Conservation (phyloP, 2,888 invertebrate species). For the Habrosyne pyritoides region DNA sequence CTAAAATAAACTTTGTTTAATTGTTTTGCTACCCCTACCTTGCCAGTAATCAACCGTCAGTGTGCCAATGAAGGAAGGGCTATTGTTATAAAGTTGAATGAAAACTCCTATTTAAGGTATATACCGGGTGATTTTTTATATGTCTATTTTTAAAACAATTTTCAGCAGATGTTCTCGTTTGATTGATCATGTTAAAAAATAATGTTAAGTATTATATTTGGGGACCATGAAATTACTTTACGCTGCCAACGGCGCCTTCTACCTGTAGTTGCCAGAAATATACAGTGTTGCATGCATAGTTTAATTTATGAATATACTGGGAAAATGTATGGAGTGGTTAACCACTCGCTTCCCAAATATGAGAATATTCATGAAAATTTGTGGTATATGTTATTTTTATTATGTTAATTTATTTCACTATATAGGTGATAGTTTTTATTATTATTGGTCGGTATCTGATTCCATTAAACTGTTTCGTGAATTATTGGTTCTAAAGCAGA, state of each 20-base stretch:
- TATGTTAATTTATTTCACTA: too few relatives aligned
- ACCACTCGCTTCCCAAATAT: too few relatives aligned
- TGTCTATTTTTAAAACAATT: constrained; percentile 73
- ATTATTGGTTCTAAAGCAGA: too few relatives aligned
- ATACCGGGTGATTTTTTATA: constrained; percentile 59
- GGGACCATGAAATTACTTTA: constrained; percentile 74
- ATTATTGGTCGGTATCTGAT: too few relatives aligned
- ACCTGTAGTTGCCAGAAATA: constrained; percentile 1
- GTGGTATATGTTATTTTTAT: too few relatives aligned
- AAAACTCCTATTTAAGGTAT: constrained; percentile 81
- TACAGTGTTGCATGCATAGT: too few relatives aligned
- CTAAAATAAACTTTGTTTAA: background rate
- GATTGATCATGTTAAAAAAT: constrained; percentile 72
- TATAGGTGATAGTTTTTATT: too few relatives aligned
- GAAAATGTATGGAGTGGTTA: background rate
- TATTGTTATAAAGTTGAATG: constrained; percentile 81
- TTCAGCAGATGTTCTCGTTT: constrained; percentile 78
- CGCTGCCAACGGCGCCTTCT: constrained; percentile 18
- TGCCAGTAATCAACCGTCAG: constrained; percentile 77
- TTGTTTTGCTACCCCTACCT: constrained; percentile 56
- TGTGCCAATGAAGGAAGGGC: constrained; percentile 82
- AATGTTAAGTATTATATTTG: constrained; percentile 60
- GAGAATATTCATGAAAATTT: too few relatives aligned
- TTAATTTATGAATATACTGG: background rate
- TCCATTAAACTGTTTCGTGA: too few relatives aligned